These are phyloP conservation scores for Lemur catta DNA, from an alignment of 2,797 vertebrate genomes.

Conservation along the genomic window DNA sequence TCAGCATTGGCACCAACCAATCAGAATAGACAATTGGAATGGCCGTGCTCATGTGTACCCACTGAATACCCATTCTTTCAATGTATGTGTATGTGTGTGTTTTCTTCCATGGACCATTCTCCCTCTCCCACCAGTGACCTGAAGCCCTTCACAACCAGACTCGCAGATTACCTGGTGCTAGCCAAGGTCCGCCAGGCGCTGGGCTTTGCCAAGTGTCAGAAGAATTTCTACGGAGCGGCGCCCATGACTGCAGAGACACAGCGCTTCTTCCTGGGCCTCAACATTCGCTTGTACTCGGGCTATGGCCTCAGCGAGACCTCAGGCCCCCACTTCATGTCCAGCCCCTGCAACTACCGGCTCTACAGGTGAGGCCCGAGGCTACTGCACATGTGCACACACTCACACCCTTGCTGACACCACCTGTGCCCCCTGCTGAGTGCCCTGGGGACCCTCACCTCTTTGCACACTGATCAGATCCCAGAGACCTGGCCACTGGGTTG, in stretches of 20 bases:
- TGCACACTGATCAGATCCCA: background rate
- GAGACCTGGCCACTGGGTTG: background rate
- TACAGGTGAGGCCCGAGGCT: constrained; percentile 81
- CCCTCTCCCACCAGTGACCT: constrained; percentile 80
- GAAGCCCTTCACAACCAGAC: constrained; percentile 85
- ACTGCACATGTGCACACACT: fast-evolving
- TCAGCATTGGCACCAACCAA: background rate
- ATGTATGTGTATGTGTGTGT: background rate
- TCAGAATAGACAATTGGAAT: background rate
- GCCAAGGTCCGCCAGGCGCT: constrained; percentile 88
- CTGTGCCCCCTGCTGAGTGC: background rate
- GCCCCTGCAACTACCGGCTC: constrained; percentile 84
- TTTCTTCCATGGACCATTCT: background rate
- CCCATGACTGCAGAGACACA: constrained; percentile 88
- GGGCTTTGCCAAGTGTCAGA: constrained; percentile 89
- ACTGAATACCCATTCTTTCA: background rate
- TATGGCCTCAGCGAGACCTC: constrained; percentile 94
- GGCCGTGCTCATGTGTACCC: too few relatives aligned
- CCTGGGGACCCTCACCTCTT: background rate
- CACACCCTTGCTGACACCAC: background rate
- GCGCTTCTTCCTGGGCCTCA: constrained; percentile 90
- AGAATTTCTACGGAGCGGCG: constrained; percentile 90
- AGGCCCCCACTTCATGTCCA: constrained; percentile 92
- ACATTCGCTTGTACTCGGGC: constrained; percentile 89
- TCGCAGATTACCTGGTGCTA: constrained; percentile 89